These are phyloP conservation scores for Euplagia quadripunctaria DNA, from an alignment of 2,888 invertebrate genomes.

Conservation along the genomic window DNA sequence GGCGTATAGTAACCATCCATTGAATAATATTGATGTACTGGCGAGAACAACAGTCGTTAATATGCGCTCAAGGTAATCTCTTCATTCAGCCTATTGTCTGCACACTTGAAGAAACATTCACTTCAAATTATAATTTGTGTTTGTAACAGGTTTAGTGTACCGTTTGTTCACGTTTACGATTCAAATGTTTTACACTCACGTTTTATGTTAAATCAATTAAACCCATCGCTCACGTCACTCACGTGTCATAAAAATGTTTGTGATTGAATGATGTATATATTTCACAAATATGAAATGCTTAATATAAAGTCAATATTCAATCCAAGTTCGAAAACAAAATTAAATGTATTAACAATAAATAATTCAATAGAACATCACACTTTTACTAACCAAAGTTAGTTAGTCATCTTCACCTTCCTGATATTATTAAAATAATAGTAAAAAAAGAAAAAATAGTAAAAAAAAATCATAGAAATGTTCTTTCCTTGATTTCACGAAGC, in stretches of 20 bases:
- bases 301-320: not conserved
- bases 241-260: not conserved
- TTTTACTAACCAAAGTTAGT: not conserved
- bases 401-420: not conserved
- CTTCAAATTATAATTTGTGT: not conserved
- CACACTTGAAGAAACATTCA: constrained; percentile 24
- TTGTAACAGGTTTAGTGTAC: not conserved
- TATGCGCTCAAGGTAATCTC: constrained; percentile 38
- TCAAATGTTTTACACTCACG: not conserved
- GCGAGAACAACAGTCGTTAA: constrained; percentile 41
- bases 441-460: no score
- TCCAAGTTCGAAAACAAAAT: not conserved
- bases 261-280: not conserved
- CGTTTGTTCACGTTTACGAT: no score
- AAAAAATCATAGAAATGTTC: no score
- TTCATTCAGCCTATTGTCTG: constrained; percentile 32
- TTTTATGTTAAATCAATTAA: not conserved
- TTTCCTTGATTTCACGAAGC: not conserved
- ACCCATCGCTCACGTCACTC: not conserved
- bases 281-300: not conserved
- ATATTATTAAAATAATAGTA: not conserved
- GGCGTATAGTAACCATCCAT: constrained; percentile 73
- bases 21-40: constrained; percentile 68
- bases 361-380: no score
- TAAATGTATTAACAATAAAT: no score